Conservation (phyloP, 2,888 invertebrate genomes). For the Drosophila nr. perissopoda region DNA sequence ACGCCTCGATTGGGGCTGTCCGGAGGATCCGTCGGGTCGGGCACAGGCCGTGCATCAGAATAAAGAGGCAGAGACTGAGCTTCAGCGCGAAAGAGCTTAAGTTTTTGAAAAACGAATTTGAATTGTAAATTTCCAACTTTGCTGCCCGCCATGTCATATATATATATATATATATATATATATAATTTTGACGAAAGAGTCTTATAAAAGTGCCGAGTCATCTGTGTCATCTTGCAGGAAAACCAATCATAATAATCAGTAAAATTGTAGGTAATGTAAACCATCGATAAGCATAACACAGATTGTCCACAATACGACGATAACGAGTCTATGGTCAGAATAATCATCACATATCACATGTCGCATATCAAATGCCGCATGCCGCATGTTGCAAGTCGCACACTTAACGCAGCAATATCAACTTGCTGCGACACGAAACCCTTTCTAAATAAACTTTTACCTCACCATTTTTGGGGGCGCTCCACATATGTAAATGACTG, state of each 20-base stretch:
- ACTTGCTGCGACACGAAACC: slow-evolving; percentile 14
- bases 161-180: background rate
- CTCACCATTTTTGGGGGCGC: background rate
- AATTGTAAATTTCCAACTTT: background rate
- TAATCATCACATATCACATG: slow-evolving; percentile 24
- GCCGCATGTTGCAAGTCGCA: background rate
- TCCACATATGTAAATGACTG: slow-evolving; percentile 65
- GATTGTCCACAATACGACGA: slow-evolving; percentile 6
- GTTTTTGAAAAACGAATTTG: accelerated
- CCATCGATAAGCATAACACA: background rate
- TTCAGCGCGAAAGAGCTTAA: background rate
- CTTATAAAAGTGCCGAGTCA: no score
- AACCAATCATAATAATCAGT: background rate
- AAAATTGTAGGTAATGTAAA: background rate
- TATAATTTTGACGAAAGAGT: no score
- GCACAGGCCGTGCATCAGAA: slow-evolving; percentile 83
- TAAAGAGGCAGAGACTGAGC: slow-evolving; percentile 50
- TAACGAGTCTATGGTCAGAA: slow-evolving; percentile 12
- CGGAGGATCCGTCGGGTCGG: slow-evolving; percentile 84
- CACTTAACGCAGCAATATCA: background rate
- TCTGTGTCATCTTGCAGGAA: background rate
- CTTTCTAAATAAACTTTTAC: slow-evolving; percentile 22
- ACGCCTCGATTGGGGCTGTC: slow-evolving; percentile 84
- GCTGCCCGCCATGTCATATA: background rate
- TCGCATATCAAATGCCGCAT: background rate